Conservation (phyloP, 2,113 vertebrate species). For the Charadrius vociferus region DNA sequence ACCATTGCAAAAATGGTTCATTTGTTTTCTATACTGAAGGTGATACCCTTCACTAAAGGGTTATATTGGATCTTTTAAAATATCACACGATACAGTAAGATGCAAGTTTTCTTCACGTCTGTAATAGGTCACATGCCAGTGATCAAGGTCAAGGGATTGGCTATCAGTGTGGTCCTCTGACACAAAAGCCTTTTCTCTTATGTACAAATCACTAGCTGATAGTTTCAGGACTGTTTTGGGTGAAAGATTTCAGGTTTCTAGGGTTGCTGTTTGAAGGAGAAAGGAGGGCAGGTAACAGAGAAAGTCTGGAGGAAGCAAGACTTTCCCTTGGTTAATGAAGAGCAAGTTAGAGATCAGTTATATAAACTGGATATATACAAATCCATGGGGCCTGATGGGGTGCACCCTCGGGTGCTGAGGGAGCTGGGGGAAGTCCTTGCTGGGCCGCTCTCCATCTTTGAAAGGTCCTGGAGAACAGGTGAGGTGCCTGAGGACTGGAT, state of each 20-base stretch:
- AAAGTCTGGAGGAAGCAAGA: too few relatives aligned
- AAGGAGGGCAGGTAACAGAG: too few relatives aligned
- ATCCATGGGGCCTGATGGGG: too few relatives aligned
- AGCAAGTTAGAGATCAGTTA: too few relatives aligned
- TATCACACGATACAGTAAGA: neutral
- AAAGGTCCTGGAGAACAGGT: too few relatives aligned
- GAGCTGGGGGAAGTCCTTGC: too few relatives aligned
- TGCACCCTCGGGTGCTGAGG: too few relatives aligned
- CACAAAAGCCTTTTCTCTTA: neutral
- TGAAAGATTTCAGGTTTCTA: neutral
- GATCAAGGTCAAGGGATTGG: neutral
- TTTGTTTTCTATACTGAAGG: neutral
- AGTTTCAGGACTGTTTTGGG: neutral
- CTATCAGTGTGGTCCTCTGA: neutral
- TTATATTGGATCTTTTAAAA: neutral
- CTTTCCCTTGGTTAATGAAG: too few relatives aligned
- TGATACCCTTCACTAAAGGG: neutral
- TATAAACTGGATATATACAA: too few relatives aligned
- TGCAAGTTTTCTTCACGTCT: neutral
- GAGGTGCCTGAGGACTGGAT: too few relatives aligned
- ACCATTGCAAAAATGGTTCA: neutral
- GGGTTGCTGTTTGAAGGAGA: neutral
- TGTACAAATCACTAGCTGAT: fast-evolving
- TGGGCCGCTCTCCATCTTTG: too few relatives aligned
- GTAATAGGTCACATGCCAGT: neutral